Evolutionary conservation across 1,140 invertebrate genomes (phyloP).

Genomic region (Zaprionus davidi): DNA sequence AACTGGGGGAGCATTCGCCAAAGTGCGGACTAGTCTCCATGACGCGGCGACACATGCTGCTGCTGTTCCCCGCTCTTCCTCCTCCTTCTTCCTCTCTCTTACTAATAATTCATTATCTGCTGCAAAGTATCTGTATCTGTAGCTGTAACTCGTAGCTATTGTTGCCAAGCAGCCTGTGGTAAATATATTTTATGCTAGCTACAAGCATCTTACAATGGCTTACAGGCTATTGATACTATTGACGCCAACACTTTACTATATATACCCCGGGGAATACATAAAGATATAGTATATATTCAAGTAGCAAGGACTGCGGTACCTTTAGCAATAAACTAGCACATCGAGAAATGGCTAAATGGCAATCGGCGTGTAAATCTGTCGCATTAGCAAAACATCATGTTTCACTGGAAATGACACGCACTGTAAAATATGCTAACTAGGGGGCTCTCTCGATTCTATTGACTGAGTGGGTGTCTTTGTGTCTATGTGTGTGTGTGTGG

Average conservation of each 20-base stretch:
- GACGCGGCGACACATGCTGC: conserved; percentile 43
- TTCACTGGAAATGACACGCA: conserved; percentile 75
- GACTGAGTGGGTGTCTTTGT: neutral
- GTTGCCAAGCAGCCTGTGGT: neutral
- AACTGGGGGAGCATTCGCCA: conserved; percentile 7
- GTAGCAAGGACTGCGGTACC: neutral
- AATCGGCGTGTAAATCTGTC: conserved; percentile 67
- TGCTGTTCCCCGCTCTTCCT: neutral
- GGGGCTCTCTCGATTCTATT: neutral
- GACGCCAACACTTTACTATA: neutral
- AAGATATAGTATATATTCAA: no score
- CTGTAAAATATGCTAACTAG: conserved; percentile 64
- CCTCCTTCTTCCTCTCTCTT: conserved; percentile 16
- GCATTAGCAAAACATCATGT: conserved; percentile 83
- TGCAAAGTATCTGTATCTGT: conserved; percentile 46
- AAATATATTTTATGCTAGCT: neutral
- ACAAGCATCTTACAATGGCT: neutral
- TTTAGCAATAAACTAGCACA: conserved; percentile 36
- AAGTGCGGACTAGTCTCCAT: conserved; percentile 26
- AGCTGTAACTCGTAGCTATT: conserved; percentile 7
- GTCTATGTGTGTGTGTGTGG: neutral
- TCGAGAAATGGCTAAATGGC: conserved; percentile 40
- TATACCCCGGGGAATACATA: neutral
- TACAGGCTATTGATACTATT: conserved; percentile 1
- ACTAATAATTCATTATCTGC: conserved; percentile 76